These are phyloP conservation scores for Lindbergichthys nudifrons DNA, from an alignment of 2,797 vertebrate species.

Conservation along the genomic window DNA sequence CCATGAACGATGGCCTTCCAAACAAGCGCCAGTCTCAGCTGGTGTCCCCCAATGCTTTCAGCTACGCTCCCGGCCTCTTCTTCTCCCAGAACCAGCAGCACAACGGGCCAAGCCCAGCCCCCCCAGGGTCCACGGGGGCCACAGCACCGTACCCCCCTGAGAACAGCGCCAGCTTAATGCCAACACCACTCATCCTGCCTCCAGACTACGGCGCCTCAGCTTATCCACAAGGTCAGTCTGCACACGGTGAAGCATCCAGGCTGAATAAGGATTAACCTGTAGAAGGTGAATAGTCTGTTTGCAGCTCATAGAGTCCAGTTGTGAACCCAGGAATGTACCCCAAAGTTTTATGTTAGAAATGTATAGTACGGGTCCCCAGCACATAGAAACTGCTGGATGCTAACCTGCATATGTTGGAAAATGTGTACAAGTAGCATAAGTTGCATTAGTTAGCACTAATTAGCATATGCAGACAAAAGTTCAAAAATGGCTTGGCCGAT, in stretches of 20 bases:
- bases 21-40: slow-evolving; percentile 92
- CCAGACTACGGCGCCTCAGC: slow-evolving; percentile 87
- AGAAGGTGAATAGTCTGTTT: too few relatives aligned
- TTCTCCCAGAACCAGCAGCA: slow-evolving; percentile 79
- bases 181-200: slow-evolving; percentile 84
- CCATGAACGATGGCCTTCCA: slow-evolving; percentile 73
- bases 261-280: background rate
- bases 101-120: slow-evolving; percentile 33
- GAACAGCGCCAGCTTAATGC: slow-evolving; percentile 70
- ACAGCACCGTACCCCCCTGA: slow-evolving; percentile 86
- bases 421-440: too few relatives aligned
- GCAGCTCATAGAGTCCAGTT: background rate
- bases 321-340: background rate
- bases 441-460: too few relatives aligned
- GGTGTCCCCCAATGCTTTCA: slow-evolving; percentile 78
- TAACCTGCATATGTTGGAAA: too few relatives aligned
- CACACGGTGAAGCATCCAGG: background rate
- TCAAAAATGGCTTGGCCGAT: too few relatives aligned
- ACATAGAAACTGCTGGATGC: too few relatives aligned
- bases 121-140: slow-evolving; percentile 80
- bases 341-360: too few relatives aligned
- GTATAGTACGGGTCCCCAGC: too few relatives aligned
- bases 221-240: slow-evolving; percentile 90
- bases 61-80: slow-evolving; percentile 87
- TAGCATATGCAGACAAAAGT: too few relatives aligned